phyloP scores from a whole-genome alignment of 2,113 vertebrate species.

The Tapirus terrestris region DNA sequence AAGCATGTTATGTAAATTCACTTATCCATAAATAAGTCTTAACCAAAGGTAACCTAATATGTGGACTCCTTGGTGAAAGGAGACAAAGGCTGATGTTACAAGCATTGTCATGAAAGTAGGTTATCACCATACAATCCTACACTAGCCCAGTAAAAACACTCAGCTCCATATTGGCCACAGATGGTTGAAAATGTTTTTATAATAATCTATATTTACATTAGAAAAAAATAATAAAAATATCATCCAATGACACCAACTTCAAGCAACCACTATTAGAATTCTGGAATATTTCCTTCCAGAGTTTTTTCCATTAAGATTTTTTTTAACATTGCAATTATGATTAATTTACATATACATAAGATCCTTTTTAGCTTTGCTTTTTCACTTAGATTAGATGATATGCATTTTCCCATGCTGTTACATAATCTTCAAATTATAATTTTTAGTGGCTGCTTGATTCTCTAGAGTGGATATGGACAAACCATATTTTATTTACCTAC shows the following conservation, averaged over 20 bases:
- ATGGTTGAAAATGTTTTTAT: not conserved
- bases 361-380: not conserved
- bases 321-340: not conserved
- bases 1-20: not conserved
- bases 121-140: not conserved
- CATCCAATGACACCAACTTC: not conserved
- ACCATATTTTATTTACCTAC: not conserved
- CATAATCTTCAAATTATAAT: not conserved
- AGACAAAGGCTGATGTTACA: not conserved
- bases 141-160: not conserved
- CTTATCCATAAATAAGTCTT: not conserved
- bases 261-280: not conserved
- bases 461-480: not conserved
- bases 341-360: not conserved
- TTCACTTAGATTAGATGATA: not conserved
- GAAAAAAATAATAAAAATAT: constrained; percentile 9
- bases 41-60: not conserved
- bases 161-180: not conserved
- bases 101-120: not conserved
- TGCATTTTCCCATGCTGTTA: not conserved
- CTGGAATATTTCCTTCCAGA: not conserved
- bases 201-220: not conserved
- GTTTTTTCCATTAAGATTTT: not conserved
- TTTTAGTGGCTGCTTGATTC: not conserved
- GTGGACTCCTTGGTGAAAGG: not conserved